Evolutionary conservation across 2,888 invertebrate species (phyloP), one percentile per base, ranked within the genome.

Genomic region (Scaptomyza cyrtandrae): DNA sequence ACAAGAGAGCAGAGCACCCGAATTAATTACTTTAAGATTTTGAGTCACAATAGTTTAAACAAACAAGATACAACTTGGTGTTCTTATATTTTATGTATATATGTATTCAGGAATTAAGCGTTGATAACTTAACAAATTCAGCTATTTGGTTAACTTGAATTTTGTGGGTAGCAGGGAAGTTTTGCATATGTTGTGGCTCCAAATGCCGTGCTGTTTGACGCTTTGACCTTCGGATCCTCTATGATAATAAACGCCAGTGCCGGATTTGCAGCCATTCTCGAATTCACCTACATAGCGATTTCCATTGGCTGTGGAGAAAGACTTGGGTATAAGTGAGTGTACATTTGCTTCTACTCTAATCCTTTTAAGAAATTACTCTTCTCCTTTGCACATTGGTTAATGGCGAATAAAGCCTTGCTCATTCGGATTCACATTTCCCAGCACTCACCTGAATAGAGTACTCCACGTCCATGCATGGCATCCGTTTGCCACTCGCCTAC

Each of bases 261-360:
- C 92, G 46, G 88, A 89, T 48, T 92, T 92, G 62, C 80, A 65
- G n/a, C 90, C 92, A 9, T 71, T 60, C 16, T 85, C 78, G 53
- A 91, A 92, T 35, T 84, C 74, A 9, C 92, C 92, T 61, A 91
- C 92, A 75, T 90, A 92, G 19, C 92, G 89, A 75, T 91, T 91
- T 0, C 90, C 90, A 68, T 91, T 91, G n/a, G 74, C 91, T 91
- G 68, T 6, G 44, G 24, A 57, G 11, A 57, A 24, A 24, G 24
- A 24, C 24, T 24, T 24, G 24, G 5, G 2, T 24, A 3, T 24
- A 5, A 24, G 24, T 24, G 24, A 24, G 5, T 0, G 3, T 3
- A 5, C 1, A 24, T 3, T 24, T 24, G 24, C 4, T 24, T 24
- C 24, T 24, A 29, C 9, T 9, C 7, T 29, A 29, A 29, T 9